Percentiles rank a stretch among this genome's conserved stretches.
Evolutionary conservation across 1,140 invertebrate genomes (phyloP).

Genomic region (Chrysopa pallens): DNA sequence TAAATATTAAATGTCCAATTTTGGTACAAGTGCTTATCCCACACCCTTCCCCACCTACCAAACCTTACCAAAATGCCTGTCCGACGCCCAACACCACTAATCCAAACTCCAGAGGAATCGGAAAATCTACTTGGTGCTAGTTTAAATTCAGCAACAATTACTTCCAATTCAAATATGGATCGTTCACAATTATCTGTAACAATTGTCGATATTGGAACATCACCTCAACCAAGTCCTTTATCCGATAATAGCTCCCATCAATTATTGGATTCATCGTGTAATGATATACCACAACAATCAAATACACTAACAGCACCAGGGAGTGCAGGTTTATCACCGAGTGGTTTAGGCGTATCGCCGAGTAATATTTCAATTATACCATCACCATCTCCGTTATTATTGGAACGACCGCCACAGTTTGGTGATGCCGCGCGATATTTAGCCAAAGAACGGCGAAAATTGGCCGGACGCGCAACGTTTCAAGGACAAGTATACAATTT

Average conservation of each 20-base stretch:
- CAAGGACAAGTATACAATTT: slow-evolving; percentile 66
- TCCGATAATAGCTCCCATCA: slow-evolving; percentile 16
- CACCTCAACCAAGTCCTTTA: slow-evolving; percentile 17
- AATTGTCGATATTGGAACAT: slow-evolving; percentile 16
- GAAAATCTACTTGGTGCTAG: not conserved
- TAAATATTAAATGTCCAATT: no score
- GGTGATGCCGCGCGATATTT: slow-evolving; percentile 29
- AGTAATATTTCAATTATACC: slow-evolving; percentile 7
- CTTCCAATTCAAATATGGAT: slow-evolving; percentile 4
- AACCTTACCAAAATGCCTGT: no score
- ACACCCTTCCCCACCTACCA: no score
- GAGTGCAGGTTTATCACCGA: slow-evolving; percentile 10
- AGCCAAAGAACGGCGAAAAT: slow-evolving; percentile 33
- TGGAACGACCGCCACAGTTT: slow-evolving; percentile 26
- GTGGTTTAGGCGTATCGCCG: slow-evolving; percentile 1
- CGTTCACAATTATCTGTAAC: slow-evolving; percentile 19
- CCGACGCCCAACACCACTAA: no score
- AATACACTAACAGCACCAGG: slow-evolving; percentile 9
- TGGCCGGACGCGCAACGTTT: slow-evolving; percentile 40
- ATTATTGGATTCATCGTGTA: slow-evolving; percentile 9
- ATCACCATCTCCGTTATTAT: slow-evolving; percentile 15
- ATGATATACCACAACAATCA: not conserved
- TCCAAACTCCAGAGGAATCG: not conserved
- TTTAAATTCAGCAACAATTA: not conserved
- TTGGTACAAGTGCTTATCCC: no score